phyloP scores from a whole-genome alignment of 2,113 vertebrate genomes.

The Erpornis zantholeuca region DNA sequence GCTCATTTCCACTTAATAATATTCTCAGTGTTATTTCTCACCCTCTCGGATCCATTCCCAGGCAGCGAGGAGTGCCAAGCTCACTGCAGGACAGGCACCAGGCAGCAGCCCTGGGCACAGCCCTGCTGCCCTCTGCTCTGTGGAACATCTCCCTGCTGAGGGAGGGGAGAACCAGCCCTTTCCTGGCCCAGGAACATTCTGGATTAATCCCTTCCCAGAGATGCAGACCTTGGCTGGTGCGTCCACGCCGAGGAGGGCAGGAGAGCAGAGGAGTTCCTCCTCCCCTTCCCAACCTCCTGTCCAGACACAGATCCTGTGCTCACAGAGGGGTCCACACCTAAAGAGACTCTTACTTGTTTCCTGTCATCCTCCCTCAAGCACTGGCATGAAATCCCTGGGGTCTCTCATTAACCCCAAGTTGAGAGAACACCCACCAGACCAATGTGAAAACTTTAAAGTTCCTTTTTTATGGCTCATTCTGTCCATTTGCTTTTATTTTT shows the following conservation, averaged over 20 bases:
- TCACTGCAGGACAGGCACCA: too few species aligned
- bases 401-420: background rate
- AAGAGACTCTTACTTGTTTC: background rate
- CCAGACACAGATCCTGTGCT: background rate
- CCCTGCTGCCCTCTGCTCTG: background rate
- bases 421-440: background rate
- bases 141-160: rapidly evolving
- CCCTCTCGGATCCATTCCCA: background rate
- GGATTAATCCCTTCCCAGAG: background rate
- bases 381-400: background rate
- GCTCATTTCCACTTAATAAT: background rate
- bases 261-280: too few species aligned
- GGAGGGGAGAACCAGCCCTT: background rate
- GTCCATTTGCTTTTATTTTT: background rate
- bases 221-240: background rate
- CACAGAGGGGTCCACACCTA: background rate
- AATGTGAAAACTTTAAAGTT: background rate
- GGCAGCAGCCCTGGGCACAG: too few species aligned
- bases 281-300: background rate
- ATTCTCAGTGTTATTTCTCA: rapidly evolving
- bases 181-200: rapidly evolving
- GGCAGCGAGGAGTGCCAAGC: background rate
- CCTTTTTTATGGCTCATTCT: background rate
- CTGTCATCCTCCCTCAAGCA: background rate
- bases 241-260: rapidly evolving